These are phyloP conservation scores for Spicauda simplicius DNA, from an alignment of 2,888 invertebrate species.

Conservation along the genomic window DNA sequence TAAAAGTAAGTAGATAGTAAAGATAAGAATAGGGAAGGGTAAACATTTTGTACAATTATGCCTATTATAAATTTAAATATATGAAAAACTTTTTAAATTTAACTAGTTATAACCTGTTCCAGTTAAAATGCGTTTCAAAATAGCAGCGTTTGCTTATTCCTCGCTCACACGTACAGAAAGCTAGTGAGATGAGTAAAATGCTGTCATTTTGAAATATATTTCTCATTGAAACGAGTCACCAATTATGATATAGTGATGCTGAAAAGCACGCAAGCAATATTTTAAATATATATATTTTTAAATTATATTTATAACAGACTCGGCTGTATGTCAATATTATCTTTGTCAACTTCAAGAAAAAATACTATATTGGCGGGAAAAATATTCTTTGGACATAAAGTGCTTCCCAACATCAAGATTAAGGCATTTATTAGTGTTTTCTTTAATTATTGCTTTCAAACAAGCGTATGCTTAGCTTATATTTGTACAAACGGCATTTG, in stretches of 20 bases:
- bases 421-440: neutral
- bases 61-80: conserved; percentile 13
- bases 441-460: conserved; percentile 1
- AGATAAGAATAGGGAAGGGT: conserved; percentile 8
- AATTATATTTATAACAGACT: neutral
- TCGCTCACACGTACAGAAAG: no score
- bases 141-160: no score
- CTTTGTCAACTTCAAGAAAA: neutral
- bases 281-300: neutral
- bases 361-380: neutral
- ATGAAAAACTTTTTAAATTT: conserved; percentile 10
- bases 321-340: neutral
- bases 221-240: no score
- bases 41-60: conserved; percentile 13
- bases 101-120: neutral
- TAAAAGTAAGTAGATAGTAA: conserved; percentile 6
- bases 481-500: no score
- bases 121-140: no score
- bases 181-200: no score
- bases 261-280: neutral
- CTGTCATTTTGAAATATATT: no score
- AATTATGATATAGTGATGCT: neutral
- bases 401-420: neutral
- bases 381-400: neutral
- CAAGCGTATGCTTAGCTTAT: neutral